Conservation (phyloP, 2,888 invertebrate genomes). For the Girardia tigrina region DNA sequence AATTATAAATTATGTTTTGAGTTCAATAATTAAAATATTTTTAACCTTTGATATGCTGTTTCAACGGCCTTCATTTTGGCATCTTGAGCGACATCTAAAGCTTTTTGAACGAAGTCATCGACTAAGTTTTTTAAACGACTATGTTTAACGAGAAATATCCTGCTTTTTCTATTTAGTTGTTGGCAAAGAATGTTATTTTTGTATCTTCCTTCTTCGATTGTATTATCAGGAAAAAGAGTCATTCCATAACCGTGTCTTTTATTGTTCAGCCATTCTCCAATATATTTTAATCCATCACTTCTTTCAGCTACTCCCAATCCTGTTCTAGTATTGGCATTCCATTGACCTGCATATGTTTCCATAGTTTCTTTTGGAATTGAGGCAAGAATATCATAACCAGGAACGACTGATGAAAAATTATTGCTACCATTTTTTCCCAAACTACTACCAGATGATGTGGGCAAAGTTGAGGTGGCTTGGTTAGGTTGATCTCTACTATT, state of each 20-base stretch:
- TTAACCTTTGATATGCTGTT: slow-evolving; percentile 31
- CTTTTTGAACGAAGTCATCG: slow-evolving; percentile 83
- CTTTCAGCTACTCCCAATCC: slow-evolving; percentile 95
- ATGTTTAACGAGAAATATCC: slow-evolving; percentile 83
- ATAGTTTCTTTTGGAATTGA: slow-evolving; percentile 41
- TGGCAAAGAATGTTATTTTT: slow-evolving; percentile 95
- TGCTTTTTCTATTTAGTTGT: slow-evolving; percentile 71
- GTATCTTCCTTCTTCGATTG: slow-evolving; percentile 93
- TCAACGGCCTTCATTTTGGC: slow-evolving; percentile 29
- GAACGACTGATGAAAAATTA: background rate
- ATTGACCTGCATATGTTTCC: slow-evolving; percentile 75
- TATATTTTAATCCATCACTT: slow-evolving; percentile 88
- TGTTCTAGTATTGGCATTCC: slow-evolving; percentile 96
- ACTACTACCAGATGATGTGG: background rate
- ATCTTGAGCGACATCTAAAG: slow-evolving; percentile 46
- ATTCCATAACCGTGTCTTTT: slow-evolving; percentile 98
- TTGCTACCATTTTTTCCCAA: background rate
- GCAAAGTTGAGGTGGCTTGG: slow-evolving; percentile 7
- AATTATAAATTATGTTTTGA: no score
- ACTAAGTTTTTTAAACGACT: slow-evolving; percentile 92
- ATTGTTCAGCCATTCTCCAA: slow-evolving; percentile 98
- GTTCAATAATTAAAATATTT: no score
- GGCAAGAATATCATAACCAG: slow-evolving; percentile 11
- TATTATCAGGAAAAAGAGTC: slow-evolving; percentile 85
- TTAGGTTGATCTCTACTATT: slow-evolving; percentile 21